A percentile compares a stretch with the other conserved stretches of the same genome.
These are phyloP conservation scores for Calliopum simillimum DNA, from an alignment of 2,888 invertebrate species.

Conservation along the genomic window DNA sequence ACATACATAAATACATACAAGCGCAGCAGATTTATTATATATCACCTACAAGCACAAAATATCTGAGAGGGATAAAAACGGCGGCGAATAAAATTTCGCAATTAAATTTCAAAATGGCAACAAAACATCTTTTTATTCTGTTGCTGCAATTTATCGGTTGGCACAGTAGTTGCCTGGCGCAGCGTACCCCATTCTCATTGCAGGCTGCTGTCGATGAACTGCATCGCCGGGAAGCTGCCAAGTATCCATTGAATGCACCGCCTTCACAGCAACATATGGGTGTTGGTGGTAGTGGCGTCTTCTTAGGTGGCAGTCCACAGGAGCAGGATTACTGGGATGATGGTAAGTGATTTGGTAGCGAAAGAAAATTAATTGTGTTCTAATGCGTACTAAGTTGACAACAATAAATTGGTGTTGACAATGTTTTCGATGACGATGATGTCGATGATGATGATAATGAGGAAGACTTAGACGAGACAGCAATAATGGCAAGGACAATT, in stretches of 20 bases:
- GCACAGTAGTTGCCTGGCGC: constrained; percentile 35
- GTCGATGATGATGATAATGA: neutral
- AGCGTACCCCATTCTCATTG: constrained; percentile 61
- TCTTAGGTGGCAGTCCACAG: constrained; percentile 42
- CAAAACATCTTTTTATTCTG: constrained; percentile 34
- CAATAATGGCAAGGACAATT: neutral
- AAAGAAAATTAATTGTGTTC: neutral
- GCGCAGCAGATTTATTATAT: too few species aligned
- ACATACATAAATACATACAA: too few species aligned
- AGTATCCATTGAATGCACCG: constrained; percentile 59
- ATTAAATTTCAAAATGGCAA: constrained; percentile 33
- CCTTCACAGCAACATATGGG: constrained; percentile 48
- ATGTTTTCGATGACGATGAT: neutral
- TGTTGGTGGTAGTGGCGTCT: constrained; percentile 47
- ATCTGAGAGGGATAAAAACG: too few species aligned
- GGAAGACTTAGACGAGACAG: neutral
- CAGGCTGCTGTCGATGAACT: constrained; percentile 67
- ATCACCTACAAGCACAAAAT: too few species aligned
- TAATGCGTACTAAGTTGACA: neutral
- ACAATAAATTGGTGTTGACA: neutral
- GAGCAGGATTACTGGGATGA: constrained; percentile 65
- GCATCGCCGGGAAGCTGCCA: constrained; percentile 63
- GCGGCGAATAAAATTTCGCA: too few species aligned
- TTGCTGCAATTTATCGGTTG: constrained; percentile 43
- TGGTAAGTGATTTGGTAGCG: constrained; percentile 55